phyloP scores from a whole-genome alignment of 2,113 vertebrate genomes.

The Antennarius striatus region DNA sequence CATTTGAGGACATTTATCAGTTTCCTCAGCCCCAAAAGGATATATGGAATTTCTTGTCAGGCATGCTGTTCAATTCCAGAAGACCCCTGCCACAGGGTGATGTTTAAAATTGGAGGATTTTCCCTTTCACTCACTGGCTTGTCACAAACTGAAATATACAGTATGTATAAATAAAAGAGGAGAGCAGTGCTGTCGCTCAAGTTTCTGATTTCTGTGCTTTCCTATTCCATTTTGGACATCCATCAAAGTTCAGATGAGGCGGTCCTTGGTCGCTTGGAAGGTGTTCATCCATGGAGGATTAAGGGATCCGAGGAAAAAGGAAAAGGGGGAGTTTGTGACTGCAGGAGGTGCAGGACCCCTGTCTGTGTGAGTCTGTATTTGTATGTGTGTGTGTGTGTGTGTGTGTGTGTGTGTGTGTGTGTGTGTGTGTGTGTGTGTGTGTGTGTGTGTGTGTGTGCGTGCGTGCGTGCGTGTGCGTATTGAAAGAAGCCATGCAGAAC shows the following conservation, averaged over 20 bases:
- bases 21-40: not conserved
- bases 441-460: constrained; percentile 20
- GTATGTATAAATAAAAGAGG: constrained; percentile 7
- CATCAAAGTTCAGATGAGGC: constrained; percentile 58
- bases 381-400: constrained; percentile 16
- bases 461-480: constrained; percentile 3
- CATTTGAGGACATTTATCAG: constrained; percentile 9
- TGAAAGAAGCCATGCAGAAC: constrained; percentile 56
- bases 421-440: constrained; percentile 13
- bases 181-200: constrained; percentile 13
- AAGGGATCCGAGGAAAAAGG: constrained; percentile 42
- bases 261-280: constrained; percentile 39
- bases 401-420: constrained; percentile 12
- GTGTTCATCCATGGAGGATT: constrained; percentile 64
- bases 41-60: not conserved
- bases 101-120: not conserved
- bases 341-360: constrained; percentile 39
- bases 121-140: not conserved
- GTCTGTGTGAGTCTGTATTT: constrained; percentile 27
- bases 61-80: no score
- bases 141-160: constrained; percentile 1
- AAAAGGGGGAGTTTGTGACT: constrained; percentile 33
- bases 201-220: constrained; percentile 15
- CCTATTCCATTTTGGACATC: constrained; percentile 43
- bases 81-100: not conserved